These are phyloP conservation scores for Pocillopora grandis DNA, from an alignment of 92 coral and sea anemone species.

Conservation along the genomic window DNA sequence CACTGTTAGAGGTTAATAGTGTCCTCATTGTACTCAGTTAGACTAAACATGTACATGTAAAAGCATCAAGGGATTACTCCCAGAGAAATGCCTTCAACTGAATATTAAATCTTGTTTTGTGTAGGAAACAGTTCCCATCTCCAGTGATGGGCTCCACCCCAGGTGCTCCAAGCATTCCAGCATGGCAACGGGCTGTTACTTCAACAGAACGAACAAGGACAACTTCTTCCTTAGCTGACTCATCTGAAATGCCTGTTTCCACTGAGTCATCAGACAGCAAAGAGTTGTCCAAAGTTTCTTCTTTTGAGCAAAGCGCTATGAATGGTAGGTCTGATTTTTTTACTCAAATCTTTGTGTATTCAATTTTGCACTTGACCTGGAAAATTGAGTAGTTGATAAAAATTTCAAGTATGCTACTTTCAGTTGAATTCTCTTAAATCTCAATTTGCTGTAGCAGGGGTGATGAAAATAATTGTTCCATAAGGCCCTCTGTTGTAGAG, in stretches of 20 bases:
- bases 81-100: not conserved
- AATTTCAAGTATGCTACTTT: too few species aligned
- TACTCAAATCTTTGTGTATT: not conserved
- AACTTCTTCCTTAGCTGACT: constrained; percentile 32
- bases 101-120: not conserved
- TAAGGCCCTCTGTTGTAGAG: too few species aligned
- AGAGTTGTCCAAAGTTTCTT: constrained; percentile 14
- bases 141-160: constrained; percentile 87
- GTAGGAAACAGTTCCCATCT: constrained; percentile 90
- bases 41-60: too few species aligned
- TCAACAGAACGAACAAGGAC: constrained; percentile 34
- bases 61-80: too few species aligned
- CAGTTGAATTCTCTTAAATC: too few species aligned
- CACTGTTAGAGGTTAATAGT: too few species aligned
- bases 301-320: constrained; percentile 27
- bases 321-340: constrained; percentile 16
- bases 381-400: too few species aligned
- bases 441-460: too few species aligned
- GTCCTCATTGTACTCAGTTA: too few species aligned
- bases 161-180: constrained; percentile 72
- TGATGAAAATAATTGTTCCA: too few species aligned
- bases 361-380: not conserved
- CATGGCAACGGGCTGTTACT: constrained; percentile 84
- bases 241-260: constrained; percentile 22
- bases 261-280: constrained; percentile 28